A percentile compares a stretch with the other conserved stretches of the same genome.
Conservation (phyloP, 1,140 invertebrate species). For the Drosophila bocqueti region DNA sequence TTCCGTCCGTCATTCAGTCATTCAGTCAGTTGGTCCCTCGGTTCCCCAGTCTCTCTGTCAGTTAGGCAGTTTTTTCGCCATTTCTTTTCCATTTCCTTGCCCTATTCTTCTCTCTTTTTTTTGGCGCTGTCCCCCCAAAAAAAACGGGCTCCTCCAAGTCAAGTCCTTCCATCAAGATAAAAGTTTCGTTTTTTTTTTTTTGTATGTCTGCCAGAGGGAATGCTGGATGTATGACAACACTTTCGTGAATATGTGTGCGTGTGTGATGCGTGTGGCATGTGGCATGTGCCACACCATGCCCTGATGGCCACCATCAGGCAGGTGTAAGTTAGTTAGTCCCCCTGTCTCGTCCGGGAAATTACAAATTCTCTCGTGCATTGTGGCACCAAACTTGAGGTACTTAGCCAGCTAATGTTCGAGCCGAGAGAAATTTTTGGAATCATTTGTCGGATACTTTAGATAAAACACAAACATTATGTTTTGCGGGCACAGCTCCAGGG, state of each 20-base stretch:
- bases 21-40: slow-evolving; percentile 34
- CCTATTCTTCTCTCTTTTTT: slow-evolving; percentile 25
- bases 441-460: slow-evolving; percentile 49
- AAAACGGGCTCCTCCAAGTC: slow-evolving; percentile 42
- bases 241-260: slow-evolving; percentile 29
- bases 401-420: slow-evolving; percentile 48
- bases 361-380: slow-evolving; percentile 50
- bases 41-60: slow-evolving; percentile 49
- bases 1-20: slow-evolving; percentile 61
- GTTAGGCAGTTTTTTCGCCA: slow-evolving; percentile 41
- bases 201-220: slow-evolving; percentile 55
- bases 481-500: slow-evolving; percentile 14
- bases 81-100: slow-evolving; percentile 29
- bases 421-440: slow-evolving; percentile 48
- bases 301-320: slow-evolving; percentile 41
- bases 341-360: slow-evolving; percentile 16
- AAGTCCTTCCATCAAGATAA: slow-evolving; percentile 61
- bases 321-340: slow-evolving; percentile 49
- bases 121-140: slow-evolving; percentile 26
- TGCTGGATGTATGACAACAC: slow-evolving; percentile 51
- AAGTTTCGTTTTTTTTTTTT: slow-evolving; percentile 27
- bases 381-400: slow-evolving; percentile 44
- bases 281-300: slow-evolving; percentile 26
- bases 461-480: slow-evolving; percentile 30
- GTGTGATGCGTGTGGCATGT: slow-evolving; percentile 8